Base-by-base conservation (phyloP, 2,797 vertebrate genomes). In the Gorsachius magnificus region DNA sequence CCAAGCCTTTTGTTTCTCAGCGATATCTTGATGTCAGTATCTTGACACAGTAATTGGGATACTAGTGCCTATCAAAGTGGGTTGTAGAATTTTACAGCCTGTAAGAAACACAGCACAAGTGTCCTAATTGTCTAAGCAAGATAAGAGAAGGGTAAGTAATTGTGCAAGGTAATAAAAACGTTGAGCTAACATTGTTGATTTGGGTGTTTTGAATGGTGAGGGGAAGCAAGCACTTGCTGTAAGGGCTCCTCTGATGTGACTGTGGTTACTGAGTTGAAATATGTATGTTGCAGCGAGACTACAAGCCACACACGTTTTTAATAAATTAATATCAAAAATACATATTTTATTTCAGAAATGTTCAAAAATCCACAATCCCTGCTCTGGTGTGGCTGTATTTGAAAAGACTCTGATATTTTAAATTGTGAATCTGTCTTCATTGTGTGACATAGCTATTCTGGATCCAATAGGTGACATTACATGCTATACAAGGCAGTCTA, bases 11-110 rank as follows among this genome's bases (percentile, higher is more conserved):
- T 95, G 58, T 94, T 96, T 95, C 80, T 78, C 76, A 60, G 54
- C 75, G 77, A 43, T 94, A 84, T 60, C 83, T 96, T 92, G 87
- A 87, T 96, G 88, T 91, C 78, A 90, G 57, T 95, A 72, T 98
- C 96, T 96, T 95, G 96, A 96, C 95, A 71, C 50, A 58, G 46
- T 96, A 96, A 93, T 96, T 96, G 93, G 89, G 91, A 87, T 89
- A 60, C 56, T 94, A 68, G 24, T 96, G 60, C 81, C 89, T 89
- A 80, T 97, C 90, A 97, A 51, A 96, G 95, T 70, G 57, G 79
- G 43, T 61, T 89, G 64, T 97, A 93, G 95, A 77, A 90, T 97
- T 97, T 97, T 97, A 86, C 25, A 89, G 56, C 94, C 58, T 89
- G 70, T 90, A 38, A 95, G 92, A 97, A 96, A 88, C 89, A 72